Base-by-base conservation (phyloP, 2,888 invertebrate species). In the Andrena fulva region DNA sequence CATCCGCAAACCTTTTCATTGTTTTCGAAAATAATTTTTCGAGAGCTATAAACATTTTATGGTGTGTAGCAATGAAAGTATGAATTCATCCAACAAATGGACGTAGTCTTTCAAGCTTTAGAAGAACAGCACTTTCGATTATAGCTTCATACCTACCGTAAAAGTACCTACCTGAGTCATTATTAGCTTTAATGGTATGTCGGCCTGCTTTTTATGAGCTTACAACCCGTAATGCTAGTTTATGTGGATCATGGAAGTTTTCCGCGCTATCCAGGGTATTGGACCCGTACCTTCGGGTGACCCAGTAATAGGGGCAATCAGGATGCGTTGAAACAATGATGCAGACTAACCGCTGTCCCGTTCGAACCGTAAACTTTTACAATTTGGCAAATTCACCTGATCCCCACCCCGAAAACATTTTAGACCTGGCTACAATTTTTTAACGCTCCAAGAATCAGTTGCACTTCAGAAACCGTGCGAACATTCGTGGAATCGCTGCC, bases 321-420 rank as follows among this genome's bases (percentile, higher is more conserved):
- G 50, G 50, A 50, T 50, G 16, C 50, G 50, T 50, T 50, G 50
- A 50, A 50, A 50, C n/a, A 50, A 50, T 50, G 50, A 16, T n/a
- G 50, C n/a, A 50, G 3, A 50, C 50, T 50, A 50, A 50, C 16
- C 6, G 50, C 50, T 50, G 50, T 50, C 50, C 50, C 50, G 16
- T n/a, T 50, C 50, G 50, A 50, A n/a, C 50, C n/a, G 50, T n/a
- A 33, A 66, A 66, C 42, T 66, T 6, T 48, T 24, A 66, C 42
- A 66, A 27, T 42, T 66, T 29, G 59, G 24, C 29, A 59, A 27
- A 59, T 27, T 59, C 59, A 50, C 50, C n/a, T 50, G 50, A 50
- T 50, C n/a, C 50, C 50, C 50, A 50, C 50, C 50, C n/a, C n/a
- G n/a, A 50, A 50, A 16, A 50, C 50, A 16, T 16, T 50, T 50